These are phyloP conservation scores for Leptonema lineaticorne DNA, from an alignment of 1,140 invertebrate genomes.

Conservation along the genomic window DNA sequence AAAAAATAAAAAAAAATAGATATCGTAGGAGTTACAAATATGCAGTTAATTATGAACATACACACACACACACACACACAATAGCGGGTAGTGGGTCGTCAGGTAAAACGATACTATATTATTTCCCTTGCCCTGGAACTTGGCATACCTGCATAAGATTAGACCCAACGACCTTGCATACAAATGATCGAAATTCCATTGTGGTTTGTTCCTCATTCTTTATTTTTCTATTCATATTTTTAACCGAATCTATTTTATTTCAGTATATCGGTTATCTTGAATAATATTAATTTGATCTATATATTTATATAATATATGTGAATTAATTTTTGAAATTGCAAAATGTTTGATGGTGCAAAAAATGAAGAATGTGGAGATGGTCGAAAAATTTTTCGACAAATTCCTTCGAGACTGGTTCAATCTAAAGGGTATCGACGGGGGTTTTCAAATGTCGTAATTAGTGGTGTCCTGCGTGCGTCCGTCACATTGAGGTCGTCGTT, in stretches of 20 bases:
- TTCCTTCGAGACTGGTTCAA: too few relatives aligned
- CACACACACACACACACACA: neutral
- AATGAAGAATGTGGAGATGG: neutral
- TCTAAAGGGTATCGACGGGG: neutral
- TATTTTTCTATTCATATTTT: too few relatives aligned
- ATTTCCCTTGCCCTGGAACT: neutral
- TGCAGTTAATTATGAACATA: neutral
- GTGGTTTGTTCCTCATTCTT: too few relatives aligned
- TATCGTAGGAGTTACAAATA: neutral
- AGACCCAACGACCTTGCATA: neutral
- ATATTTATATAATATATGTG: too few relatives aligned
- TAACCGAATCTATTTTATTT: too few relatives aligned
- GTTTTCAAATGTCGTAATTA: neutral
- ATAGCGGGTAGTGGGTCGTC: neutral
- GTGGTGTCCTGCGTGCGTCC: neutral
- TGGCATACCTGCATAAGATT: constrained; percentile 5
- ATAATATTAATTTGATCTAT: too few relatives aligned
- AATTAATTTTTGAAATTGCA: neutral
- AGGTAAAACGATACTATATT: too few relatives aligned
- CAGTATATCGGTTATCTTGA: too few relatives aligned
- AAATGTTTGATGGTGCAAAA: neutral
- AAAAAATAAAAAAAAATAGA: too few relatives aligned
- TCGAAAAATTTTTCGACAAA: neutral
- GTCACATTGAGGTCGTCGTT: neutral
- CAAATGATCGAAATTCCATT: constrained; percentile 6